Conservation (phyloP, 2,888 invertebrate species). For the Philonicus albiceps region DNA sequence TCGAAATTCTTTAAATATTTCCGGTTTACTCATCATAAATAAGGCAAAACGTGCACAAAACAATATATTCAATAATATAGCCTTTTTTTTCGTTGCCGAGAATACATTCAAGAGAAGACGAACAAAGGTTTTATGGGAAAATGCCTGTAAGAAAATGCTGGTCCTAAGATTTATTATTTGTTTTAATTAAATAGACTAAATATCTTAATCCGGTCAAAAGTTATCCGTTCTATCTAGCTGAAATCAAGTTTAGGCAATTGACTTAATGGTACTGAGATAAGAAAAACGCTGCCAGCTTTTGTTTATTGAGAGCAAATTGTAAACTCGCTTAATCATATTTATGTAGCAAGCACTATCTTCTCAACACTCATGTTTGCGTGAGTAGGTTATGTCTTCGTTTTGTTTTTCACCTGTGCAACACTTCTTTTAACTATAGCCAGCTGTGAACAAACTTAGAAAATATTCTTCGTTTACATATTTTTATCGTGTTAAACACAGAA, state of each 20-base stretch:
- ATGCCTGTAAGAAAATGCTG: not conserved
- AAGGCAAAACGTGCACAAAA: not conserved
- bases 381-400: not conserved
- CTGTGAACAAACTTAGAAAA: not conserved
- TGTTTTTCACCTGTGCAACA: not conserved
- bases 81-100: not conserved
- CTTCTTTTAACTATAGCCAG: not conserved
- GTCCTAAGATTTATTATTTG: not conserved
- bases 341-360: not conserved
- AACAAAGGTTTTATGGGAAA: not conserved
- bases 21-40: not conserved
- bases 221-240: not conserved
- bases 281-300: not conserved
- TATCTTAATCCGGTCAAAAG: not conserved
- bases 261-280: not conserved
- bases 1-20: not conserved
- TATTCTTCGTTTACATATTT: not conserved
- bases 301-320: not conserved
- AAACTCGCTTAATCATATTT: not conserved
- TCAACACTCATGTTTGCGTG: not conserved
- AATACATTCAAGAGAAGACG: not conserved
- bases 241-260: not conserved
- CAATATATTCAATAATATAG: not conserved
- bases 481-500: not conserved
- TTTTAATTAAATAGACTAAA: not conserved